Evolutionary conservation across 1,140 invertebrate species (phyloP).

Genomic region (Teleogryllus occipitalis): DNA sequence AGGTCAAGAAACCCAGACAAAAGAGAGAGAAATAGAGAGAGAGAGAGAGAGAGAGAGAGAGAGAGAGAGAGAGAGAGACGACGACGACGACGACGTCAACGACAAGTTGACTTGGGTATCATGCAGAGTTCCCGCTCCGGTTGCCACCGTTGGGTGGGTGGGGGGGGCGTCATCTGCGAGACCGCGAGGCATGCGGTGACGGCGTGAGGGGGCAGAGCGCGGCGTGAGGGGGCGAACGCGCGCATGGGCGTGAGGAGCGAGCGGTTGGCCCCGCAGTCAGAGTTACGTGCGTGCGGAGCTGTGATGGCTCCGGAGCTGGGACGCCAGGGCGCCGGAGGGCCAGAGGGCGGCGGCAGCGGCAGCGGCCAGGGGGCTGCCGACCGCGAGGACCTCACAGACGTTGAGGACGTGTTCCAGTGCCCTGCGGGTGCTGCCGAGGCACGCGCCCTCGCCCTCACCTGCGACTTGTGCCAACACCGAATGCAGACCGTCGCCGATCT

Average conservation of each 20-base stretch:
- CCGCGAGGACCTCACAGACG: not conserved
- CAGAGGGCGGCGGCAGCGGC: not conserved
- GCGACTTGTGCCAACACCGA: conserved; percentile 20
- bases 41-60: no score
- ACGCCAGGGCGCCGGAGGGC: not conserved
- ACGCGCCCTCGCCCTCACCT: conserved; percentile 18
- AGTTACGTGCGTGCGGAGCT: not conserved
- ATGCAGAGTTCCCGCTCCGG: no score
- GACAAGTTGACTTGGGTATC: no score
- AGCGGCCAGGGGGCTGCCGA: not conserved
- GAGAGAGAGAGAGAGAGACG: no score
- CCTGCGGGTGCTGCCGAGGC: conserved; percentile 10
- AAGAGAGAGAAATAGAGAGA: no score
- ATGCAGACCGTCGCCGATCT: conserved; percentile 22
- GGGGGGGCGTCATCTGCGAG: no score
- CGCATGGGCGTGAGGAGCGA: not conserved
- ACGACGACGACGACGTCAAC: no score
- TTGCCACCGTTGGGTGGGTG: no score
- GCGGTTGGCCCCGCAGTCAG: not conserved
- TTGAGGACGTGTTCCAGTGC: not conserved
- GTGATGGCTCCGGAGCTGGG: not conserved
- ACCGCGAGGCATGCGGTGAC: not conserved
- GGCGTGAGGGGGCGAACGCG: no score
- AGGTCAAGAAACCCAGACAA: no score
- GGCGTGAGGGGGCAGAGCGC: not conserved